Evolutionary conservation across 2,113 vertebrate species (phyloP), one percentile per base, ranked within the genome.

Genomic region (Tychaedon coryphoeus): DNA sequence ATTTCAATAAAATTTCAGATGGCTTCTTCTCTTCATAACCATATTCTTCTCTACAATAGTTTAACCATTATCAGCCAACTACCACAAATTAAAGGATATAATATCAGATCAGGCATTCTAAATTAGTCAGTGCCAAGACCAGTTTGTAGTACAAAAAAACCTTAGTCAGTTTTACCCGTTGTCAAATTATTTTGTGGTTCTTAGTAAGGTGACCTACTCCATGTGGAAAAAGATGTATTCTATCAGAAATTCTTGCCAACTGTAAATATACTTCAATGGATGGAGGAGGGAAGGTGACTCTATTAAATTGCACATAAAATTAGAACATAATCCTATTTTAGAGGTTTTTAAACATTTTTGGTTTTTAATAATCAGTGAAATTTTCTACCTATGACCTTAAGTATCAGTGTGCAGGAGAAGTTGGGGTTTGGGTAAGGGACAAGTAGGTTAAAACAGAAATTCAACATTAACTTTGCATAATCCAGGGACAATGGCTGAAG

Each of bases 261-360:
- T 56, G 19, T 34, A 83, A 50, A 84, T 38, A 51, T 14, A 50
- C 1, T 45, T 20, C n/a, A 62, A 34, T 69, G 8, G 7, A 19
- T 1, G 7, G 7, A 25, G 7, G 3, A 0, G 0, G 7, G 8
- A 53, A 19, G 9, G 31, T 43, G 5, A 1, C 8, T 70, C 31
- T 45, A 53, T 58, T 50, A 89, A 58, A 50, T 67, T 50, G 60
- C 12, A 40, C n/a, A 22, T n/a, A 54, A 66, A 83, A 67, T 43
- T 88, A 66, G 8, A 86, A 3, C 4, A 48, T 9, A 23, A 26
- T 28, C 5, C 31, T 62, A 71, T 79, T 70, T 86, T 48, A 78
- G 78, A 57, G 2, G 2, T 43, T 91, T 61, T 26, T 2, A 48
- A 76, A 60, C 5, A 51, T 22, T 54, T 64, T n/a, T 10, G 6